Base-by-base conservation (phyloP, 1,140 invertebrate species). In the Brachionus calyciflorus region DNA sequence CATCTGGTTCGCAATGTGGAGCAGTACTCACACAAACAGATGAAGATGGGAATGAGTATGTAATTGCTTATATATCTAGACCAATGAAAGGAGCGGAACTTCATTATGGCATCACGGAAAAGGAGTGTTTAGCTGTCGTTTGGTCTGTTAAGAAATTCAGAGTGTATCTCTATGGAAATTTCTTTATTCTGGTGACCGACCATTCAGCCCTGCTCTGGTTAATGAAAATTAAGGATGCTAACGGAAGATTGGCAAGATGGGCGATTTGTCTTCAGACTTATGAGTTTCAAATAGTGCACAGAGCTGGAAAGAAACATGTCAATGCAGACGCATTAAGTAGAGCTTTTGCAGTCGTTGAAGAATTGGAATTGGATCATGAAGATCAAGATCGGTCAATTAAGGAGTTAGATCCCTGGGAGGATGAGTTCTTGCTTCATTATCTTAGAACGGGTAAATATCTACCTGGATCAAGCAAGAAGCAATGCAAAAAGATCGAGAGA, bases 201-300 rank as follows among this genome's bases (percentile, higher is more conserved):
- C n/a, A n/a, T n/a, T n/a, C n/a, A n/a, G n/a, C n/a, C n/a, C n/a
- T n/a, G n/a, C n/a, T n/a, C n/a, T n/a, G n/a, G n/a, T n/a, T n/a
- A n/a, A n/a, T n/a, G n/a, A n/a, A n/a, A n/a, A n/a, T n/a, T n/a
- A n/a, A 77, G 37, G 24, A 78, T 5, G 41, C 75, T 17, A 49
- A 41, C 17, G 80, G 77, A 10, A 26, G 63, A 19, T 28, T 80
- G 40, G 82, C 83, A 2, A 75, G 86, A n/a, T 88, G 87, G 87
- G 77, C 83, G 63, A 33, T 88, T 7, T 81, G 83, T 78, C 76
- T 88, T 28, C 84, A 86, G 79, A 84, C 86, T 75, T 86, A 83
- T 80, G 78, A 84, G 28, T 87, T 82, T 78, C 83, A 82, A 9
- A 79, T 87, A 1, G 78, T 78, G 3, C 84, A 87, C 78, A 79